Base-by-base conservation (phyloP, 2,797 vertebrate genomes). In the Enteromius unitaeniatus region DNA sequence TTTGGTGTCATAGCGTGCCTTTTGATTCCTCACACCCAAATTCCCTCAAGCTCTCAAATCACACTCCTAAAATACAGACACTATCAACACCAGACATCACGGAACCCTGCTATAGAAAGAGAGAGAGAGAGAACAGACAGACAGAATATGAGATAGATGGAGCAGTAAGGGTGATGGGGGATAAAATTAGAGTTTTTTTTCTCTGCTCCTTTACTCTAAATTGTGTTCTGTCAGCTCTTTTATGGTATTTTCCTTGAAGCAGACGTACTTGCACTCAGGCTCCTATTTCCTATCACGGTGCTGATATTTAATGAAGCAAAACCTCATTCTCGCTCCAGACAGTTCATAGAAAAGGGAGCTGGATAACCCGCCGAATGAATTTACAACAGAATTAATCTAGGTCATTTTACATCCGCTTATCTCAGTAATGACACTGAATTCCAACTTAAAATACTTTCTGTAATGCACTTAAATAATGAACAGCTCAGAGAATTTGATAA, bases 1-100 rank as follows among this genome's bases (percentile, higher is more conserved):
- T 74, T 67, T 73, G 23, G 82, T 87, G 87, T 88, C 82, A 88
- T 87, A 87, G 88, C 87, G 89, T 3, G 45, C 83, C 87, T 89
- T 88, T 37, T 85, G 69, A 64, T 81, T 90, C 87, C 84, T 88
- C 74, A 81, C 85, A 86, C 85, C 89, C 79, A 67, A 72, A 76
- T 55, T 60, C 68, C 65, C 83, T 81, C 83, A 76, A 58, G 70
- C 79, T 72, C 51, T 68, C 53, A 73, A 76, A 60, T 45, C 79
- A 49, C 79, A 68, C 79, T 68, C 76, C 10, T 53, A 70, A 64
- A 51, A 45, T 65, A 53, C 23, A 77, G 37, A 80, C 40, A 72
- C 77, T 79, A 75, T 86, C 79, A 86, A 79, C 87, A 72, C 51
- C 58, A 82, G 79, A 64, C 51, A 80, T 81, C 82, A 78, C 40